Evolutionary conservation across 2,888 invertebrate genomes (phyloP), one percentile per base, ranked within the genome.

Genomic region (Pinctada fucata): DNA sequence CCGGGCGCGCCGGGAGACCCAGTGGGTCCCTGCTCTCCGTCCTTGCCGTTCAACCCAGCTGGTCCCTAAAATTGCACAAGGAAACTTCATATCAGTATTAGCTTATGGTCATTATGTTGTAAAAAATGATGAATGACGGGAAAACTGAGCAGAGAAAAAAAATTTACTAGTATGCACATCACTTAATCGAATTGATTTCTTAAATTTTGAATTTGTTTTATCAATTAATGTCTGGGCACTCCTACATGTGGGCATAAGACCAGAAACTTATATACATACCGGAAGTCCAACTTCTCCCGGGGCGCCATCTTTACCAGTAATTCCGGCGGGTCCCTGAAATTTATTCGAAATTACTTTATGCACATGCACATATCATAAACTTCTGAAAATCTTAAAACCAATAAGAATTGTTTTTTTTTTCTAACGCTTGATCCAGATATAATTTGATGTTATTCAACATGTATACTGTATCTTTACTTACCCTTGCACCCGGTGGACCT

Each of bases 401-500:
- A 1, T 31, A 1, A 31, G 31, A 1, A 31, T 31, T 31, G 31
- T 31, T 31, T 31, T 31, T n/a, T n/a, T n/a, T n/a, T n/a, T n/a
- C n/a, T 31, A 31, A 31, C 31, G 31, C 31, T 31, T 31, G 31
- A 6, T 31, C 4, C 16, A 58, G 16, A n/a, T 73, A 16, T 4
- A 31, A 68, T n/a, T 47, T 51, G 13, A 47, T 16, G 45, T 72
- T 45, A 45, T 5, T 8, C 31, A 45, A 13, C n/a, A 31, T n/a
- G 1, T 31, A 31, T 31, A 31, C 31, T 31, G 31, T 2, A 72
- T 4, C 8, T 64, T 47, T 50, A 85, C 88, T 81, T 84, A 89
- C 91, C 82, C 85, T 79, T 72, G 87, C 88, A 81, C 91, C 91
- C n/a, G 83, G 79, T n/a, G 87, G 82, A 73, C 91, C 91, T 4